Conservation (phyloP, 2,113 vertebrate species). For the Felis chaus region DNA sequence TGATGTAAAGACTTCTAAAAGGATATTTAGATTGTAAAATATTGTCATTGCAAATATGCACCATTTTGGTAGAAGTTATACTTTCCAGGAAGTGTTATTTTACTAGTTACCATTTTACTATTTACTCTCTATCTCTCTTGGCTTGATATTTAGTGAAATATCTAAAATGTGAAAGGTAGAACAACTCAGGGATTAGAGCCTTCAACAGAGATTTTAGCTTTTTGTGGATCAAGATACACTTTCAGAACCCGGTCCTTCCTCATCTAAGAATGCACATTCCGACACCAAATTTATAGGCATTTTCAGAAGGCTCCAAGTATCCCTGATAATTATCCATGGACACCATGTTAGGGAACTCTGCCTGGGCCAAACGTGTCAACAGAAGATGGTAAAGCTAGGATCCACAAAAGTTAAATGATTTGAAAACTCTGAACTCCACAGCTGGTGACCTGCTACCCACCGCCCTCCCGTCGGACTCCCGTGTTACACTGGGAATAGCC, state of each 20-base stretch:
- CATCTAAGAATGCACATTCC: not conserved
- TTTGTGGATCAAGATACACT: not conserved
- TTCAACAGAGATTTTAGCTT: constrained; percentile 1
- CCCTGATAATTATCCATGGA: not conserved
- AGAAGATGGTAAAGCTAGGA: not conserved
- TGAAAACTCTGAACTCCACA: not conserved
- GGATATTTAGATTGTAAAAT: not conserved
- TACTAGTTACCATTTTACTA: constrained; percentile 19
- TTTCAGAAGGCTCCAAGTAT: not conserved
- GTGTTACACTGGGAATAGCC: not conserved
- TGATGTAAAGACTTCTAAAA: constrained; percentile 27
- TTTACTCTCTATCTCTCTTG: constrained; percentile 46
- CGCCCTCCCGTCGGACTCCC: not conserved
- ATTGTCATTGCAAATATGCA: not conserved
- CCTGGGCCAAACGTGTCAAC: not conserved
- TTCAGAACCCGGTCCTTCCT: not conserved
- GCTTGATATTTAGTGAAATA: constrained; percentile 4
- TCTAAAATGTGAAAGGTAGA: not conserved
- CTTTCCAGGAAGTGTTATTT: not conserved
- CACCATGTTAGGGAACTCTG: not conserved
- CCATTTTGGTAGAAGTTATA: not conserved
- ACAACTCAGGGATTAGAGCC: not conserved
- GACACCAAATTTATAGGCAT: not conserved
- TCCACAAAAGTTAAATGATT: not conserved
- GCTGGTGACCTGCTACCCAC: not conserved